phyloP scores from a whole-genome alignment of 2,888 invertebrate species.

The Acronicta aceris region DNA sequence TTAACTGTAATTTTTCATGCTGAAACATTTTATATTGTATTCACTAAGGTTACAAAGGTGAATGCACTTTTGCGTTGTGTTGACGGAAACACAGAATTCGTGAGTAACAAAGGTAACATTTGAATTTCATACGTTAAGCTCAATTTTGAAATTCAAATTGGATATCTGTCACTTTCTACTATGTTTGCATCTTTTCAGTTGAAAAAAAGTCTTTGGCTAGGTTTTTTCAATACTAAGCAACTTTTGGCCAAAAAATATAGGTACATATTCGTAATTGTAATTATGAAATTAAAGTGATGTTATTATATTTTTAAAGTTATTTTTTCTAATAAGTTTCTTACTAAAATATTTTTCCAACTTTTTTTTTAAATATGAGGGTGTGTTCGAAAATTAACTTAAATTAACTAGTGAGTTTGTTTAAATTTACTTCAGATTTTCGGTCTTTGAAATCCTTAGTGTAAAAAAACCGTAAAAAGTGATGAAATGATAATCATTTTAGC shows the following conservation, averaged over 20 bases:
- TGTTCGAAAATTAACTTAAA: too few relatives aligned
- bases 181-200: conserved; percentile 39
- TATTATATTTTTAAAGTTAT: too few relatives aligned
- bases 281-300: too few relatives aligned
- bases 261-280: too few relatives aligned
- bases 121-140: conserved; percentile 70
- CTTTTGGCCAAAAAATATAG: not conserved
- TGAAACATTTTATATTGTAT: conserved; percentile 13
- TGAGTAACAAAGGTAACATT: conserved; percentile 64
- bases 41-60: conserved; percentile 60
- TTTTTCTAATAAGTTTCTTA: too few relatives aligned
- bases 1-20: conserved; percentile 9
- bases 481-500: too few relatives aligned
- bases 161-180: conserved; percentile 64
- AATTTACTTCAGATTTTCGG: too few relatives aligned
- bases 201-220: conserved; percentile 1
- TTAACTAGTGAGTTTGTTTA: too few relatives aligned
- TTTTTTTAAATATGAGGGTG: too few relatives aligned
- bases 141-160: conserved; percentile 65
- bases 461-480: too few relatives aligned
- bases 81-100: conserved; percentile 69
- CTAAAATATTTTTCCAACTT: too few relatives aligned
- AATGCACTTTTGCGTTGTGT: conserved; percentile 70
- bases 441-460: too few relatives aligned
- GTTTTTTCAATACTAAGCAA: not conserved